These are phyloP conservation scores for Ia io DNA, from an alignment of 2,113 vertebrate genomes.

Conservation along the genomic window DNA sequence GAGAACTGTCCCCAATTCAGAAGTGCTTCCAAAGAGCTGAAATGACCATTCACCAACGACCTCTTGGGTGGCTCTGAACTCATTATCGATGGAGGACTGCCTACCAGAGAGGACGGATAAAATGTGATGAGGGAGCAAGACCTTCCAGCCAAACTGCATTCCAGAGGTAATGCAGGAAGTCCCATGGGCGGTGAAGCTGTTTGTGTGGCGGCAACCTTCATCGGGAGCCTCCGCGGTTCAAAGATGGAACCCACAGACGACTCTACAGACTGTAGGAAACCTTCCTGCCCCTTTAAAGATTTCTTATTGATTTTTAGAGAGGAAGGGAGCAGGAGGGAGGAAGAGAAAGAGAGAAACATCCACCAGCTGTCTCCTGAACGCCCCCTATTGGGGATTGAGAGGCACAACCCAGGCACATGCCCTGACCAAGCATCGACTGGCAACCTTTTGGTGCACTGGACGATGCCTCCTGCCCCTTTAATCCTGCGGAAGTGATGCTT, in stretches of 20 bases:
- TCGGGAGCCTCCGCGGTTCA: neutral
- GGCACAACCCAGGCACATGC: too few species aligned
- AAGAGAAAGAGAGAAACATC: too few species aligned
- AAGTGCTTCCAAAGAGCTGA: slow-evolving; percentile 61
- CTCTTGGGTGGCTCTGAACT: neutral
- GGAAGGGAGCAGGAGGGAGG: too few species aligned
- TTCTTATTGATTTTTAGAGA: too few species aligned
- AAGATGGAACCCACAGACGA: neutral
- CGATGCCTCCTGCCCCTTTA: neutral
- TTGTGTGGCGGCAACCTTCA: neutral
- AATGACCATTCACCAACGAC: slow-evolving; percentile 54
- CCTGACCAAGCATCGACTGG: too few species aligned
- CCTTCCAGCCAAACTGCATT: neutral
- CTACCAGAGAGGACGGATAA: neutral
- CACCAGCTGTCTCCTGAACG: too few species aligned
- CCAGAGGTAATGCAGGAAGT: neutral
- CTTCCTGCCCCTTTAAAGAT: neutral
- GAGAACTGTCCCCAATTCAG: slow-evolving; percentile 60
- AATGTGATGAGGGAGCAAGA: neutral
- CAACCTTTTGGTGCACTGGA: too few species aligned
- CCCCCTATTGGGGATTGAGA: too few species aligned
- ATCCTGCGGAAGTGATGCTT: neutral
- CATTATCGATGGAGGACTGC: neutral
- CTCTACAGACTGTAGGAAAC: neutral
- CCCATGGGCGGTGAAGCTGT: neutral